phyloP scores from a whole-genome alignment of 2,888 invertebrate species.

The Gandaritis pyraliata region DNA sequence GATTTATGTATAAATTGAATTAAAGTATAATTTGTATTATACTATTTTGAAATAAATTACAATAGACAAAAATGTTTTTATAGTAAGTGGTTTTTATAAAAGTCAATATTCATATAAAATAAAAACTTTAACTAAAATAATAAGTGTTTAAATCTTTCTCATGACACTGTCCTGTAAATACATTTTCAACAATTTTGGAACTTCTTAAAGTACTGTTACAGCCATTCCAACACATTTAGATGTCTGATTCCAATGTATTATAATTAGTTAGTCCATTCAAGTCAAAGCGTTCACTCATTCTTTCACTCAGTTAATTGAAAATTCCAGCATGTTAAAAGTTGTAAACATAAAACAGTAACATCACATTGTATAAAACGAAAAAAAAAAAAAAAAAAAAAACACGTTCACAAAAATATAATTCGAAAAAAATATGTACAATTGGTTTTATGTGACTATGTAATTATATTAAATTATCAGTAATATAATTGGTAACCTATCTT shows the following conservation, averaged over 20 bases:
- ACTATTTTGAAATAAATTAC: background rate
- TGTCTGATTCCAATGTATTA: constrained; percentile 24
- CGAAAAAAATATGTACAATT: constrained; percentile 74
- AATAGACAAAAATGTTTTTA: background rate
- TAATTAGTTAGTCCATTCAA: constrained; percentile 21
- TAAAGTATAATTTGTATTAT: no score
- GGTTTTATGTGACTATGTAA: constrained; percentile 44
- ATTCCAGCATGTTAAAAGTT: constrained; percentile 26
- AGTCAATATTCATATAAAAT: no score
- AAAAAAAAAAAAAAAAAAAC: constrained; percentile 52
- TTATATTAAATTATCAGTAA: constrained; percentile 14
- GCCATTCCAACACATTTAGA: constrained; percentile 31
- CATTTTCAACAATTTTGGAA: constrained; percentile 18
- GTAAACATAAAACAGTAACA: constrained; percentile 15
- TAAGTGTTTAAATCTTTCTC: background rate
- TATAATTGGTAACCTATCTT: constrained; percentile 47
- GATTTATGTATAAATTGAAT: background rate
- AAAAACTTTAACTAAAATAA: background rate
- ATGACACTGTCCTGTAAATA: constrained; percentile 12
- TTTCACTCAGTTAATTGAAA: constrained; percentile 11
- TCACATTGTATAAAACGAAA: background rate
- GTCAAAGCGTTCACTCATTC: constrained; percentile 22
- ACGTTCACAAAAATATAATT: constrained; percentile 82
- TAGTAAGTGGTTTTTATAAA: no score
- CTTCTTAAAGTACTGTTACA: constrained; percentile 14